Base-by-base conservation (phyloP, 2,113 vertebrate species). In the Stigmatopora nigra region DNA sequence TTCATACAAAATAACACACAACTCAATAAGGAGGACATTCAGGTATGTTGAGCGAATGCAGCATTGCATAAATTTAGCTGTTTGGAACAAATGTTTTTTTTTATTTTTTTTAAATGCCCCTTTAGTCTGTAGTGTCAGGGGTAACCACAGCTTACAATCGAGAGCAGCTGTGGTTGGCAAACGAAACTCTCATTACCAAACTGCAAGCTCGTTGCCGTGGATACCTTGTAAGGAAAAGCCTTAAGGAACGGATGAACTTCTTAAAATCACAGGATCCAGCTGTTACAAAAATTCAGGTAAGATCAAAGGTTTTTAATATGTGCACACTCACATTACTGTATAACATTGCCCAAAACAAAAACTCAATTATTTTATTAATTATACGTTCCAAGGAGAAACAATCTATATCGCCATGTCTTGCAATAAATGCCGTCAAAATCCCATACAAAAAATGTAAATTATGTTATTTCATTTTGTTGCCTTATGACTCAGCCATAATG, bases 101-200 rank as follows among this genome's bases (percentile, higher is more conserved):
- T 53, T 22, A 11, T 11, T 52, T 20, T 51, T n/a, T 20, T 20
- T 20, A 8, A 46, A 46, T 16, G 46, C 41, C 15, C 15, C 36
- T 9, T 55, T 70, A 91, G 90, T 84, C 89, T 6, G 91, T 93
- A 69, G 94, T 98, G 70, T 97, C 96, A 0, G 94, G 95, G 25
- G 96, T 99, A 65, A 98, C 96, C 0, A 92, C 93, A 0, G 95
- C 95, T 0, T 98, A 98, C 69, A 99, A 98, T 81, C 88, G 97
- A n/a, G 94, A 99, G 59, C 97, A 99, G 84, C 78, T 99, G 47
- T 99, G 97, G 97, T 79, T 96, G 71, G 96, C 97, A 82, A 98
- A 98, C 0, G 96, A 99, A 88, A 92, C 72, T 65, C 76, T 98
- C 38, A 95, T 99, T 16, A 89, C 88, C 3, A 95, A 89, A 82